These are phyloP conservation scores for Taurulus bubalis DNA, from an alignment of 2,113 vertebrate genomes.

Conservation along the genomic window DNA sequence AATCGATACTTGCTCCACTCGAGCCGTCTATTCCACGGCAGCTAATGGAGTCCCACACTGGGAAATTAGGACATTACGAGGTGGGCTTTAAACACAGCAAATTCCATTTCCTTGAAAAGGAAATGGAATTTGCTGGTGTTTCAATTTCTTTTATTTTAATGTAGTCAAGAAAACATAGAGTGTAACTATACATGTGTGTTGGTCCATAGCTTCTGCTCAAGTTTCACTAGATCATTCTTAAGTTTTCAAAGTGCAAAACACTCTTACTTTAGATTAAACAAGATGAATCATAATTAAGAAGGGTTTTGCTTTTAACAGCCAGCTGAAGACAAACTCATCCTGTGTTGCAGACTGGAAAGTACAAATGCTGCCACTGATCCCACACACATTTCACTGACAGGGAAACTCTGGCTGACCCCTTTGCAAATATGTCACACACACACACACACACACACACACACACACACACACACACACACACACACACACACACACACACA, in stretches of 20 bases:
- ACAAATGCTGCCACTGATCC: constrained; percentile 43
- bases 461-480: no score
- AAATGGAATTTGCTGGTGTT: background rate
- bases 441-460: no score
- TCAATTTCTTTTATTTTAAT: background rate
- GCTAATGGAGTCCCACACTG: constrained; percentile 62
- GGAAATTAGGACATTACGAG: constrained; percentile 45
- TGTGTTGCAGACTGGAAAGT: constrained; percentile 5
- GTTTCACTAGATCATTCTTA: background rate
- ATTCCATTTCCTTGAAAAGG: constrained; percentile 2
- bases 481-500: no score
- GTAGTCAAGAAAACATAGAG: background rate
- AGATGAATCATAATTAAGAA: background rate
- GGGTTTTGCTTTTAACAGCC: background rate
- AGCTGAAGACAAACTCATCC: constrained; percentile 8
- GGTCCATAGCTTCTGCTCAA: background rate
- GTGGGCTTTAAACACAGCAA: constrained; percentile 5
- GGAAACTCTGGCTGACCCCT: constrained; percentile 64
- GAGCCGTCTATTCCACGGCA: constrained; percentile 28
- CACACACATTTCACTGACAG: constrained; percentile 36
- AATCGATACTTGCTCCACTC: constrained; percentile 57
- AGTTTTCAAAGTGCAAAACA: background rate
- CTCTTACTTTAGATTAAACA: background rate
- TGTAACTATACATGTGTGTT: background rate
- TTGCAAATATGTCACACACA: constrained; percentile 24